phyloP scores from a whole-genome alignment of 2,113 vertebrate species.

The Paracyprichromis sp. region DNA sequence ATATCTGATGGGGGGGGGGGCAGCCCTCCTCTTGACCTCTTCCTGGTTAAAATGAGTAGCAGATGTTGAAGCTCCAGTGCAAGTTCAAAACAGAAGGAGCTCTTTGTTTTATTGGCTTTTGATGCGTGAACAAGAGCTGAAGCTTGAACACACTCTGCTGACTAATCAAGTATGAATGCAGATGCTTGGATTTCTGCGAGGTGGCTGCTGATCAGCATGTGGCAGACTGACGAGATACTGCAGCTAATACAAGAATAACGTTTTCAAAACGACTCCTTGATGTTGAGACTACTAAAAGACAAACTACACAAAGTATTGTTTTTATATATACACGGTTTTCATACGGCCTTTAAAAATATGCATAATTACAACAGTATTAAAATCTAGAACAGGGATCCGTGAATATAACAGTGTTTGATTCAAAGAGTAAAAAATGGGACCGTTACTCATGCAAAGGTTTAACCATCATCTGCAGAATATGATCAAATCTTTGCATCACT shows the following conservation, averaged over 20 bases:
- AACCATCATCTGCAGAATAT: rapidly evolving
- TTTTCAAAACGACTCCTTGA: background rate
- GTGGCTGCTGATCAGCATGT: background rate
- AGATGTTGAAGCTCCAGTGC: constrained; percentile 48
- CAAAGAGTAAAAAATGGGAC: background rate
- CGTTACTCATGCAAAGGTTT: background rate
- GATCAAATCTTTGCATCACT: background rate
- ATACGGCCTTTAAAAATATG: background rate
- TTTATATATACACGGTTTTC: rapidly evolving
- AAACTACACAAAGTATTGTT: background rate
- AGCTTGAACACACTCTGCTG: background rate
- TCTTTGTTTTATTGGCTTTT: constrained; percentile 30
- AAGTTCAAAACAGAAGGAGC: constrained; percentile 29
- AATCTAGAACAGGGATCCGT: background rate
- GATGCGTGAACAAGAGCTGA: background rate
- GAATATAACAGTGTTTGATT: background rate
- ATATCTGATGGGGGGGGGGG: background rate
- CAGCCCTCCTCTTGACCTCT: constrained; percentile 14
- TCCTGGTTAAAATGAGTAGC: constrained; percentile 47
- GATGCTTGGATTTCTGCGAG: background rate
- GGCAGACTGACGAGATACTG: rapidly evolving
- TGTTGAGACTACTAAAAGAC: rapidly evolving
- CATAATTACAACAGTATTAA: rapidly evolving
- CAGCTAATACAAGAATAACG: rapidly evolving
- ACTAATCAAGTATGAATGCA: background rate